These are phyloP conservation scores for Prionailurus viverrinus DNA, from an alignment of 2,113 vertebrate species.

Conservation along the genomic window DNA sequence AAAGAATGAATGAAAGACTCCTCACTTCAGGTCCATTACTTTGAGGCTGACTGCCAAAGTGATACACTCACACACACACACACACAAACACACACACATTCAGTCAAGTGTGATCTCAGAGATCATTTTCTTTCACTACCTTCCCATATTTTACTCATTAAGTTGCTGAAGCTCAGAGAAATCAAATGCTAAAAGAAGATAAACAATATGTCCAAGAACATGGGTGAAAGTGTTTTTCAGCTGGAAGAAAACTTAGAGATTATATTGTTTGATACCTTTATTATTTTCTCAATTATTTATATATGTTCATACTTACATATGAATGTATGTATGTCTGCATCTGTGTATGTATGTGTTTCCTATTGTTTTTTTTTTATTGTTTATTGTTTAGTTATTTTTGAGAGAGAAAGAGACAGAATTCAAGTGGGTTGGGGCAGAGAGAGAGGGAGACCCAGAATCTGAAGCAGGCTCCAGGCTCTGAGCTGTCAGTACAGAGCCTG, in stretches of 20 bases:
- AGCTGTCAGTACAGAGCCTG: too few species aligned
- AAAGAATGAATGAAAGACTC: background rate
- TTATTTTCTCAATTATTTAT: slow-evolving; percentile 1
- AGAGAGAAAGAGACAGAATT: too few species aligned
- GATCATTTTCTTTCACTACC: background rate
- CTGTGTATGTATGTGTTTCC: background rate
- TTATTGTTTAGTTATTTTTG: too few species aligned
- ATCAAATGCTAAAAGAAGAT: background rate
- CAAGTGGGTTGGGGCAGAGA: too few species aligned
- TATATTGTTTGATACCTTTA: background rate
- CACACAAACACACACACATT: background rate
- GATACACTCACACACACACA: background rate
- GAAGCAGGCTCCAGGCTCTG: too few species aligned
- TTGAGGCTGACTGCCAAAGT: background rate
- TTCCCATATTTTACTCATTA: background rate
- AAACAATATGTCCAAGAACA: background rate
- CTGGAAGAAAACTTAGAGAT: background rate
- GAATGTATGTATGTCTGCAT: background rate
- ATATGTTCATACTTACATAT: too few species aligned
- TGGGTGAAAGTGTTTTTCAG: background rate
- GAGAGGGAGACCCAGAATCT: too few species aligned
- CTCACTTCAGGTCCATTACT: background rate
- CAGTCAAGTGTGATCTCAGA: background rate
- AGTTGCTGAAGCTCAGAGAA: background rate
- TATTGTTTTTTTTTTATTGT: too few species aligned